Evolutionary conservation across 2,113 vertebrate genomes (phyloP).

Genomic region (Eudyptes chrysolophus): DNA sequence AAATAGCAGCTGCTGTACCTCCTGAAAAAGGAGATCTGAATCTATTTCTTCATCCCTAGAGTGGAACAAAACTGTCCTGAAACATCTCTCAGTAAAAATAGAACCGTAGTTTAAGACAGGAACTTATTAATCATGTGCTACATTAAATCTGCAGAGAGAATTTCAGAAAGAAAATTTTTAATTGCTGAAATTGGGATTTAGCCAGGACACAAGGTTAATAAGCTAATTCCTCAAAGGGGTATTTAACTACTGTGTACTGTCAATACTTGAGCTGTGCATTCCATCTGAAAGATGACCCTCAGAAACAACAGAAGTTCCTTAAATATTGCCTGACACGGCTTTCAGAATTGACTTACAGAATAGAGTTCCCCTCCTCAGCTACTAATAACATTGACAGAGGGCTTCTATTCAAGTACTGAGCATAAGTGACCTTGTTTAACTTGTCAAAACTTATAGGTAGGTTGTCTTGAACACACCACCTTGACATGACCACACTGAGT

Average conservation of each 20-base stretch:
- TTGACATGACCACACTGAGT: too few relatives aligned
- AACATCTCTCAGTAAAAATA: background rate
- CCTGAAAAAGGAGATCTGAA: background rate
- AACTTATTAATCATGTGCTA: background rate
- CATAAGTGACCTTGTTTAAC: background rate
- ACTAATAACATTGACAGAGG: background rate
- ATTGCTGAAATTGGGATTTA: background rate
- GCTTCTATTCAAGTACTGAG: background rate
- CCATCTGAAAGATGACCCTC: background rate
- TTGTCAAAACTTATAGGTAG: background rate
- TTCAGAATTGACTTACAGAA: background rate
- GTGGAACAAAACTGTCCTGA: background rate
- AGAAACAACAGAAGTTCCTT: background rate
- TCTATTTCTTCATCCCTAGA: background rate
- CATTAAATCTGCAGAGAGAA: background rate
- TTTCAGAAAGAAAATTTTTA: background rate
- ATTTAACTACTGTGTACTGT: background rate
- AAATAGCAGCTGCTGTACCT: background rate
- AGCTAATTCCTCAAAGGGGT: conserved; percentile 2
- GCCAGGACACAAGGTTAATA: conserved; percentile 27
- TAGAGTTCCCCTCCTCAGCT: background rate
- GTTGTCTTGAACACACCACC: background rate
- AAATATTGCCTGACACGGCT: background rate
- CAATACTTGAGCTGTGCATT: background rate
- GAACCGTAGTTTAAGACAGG: background rate